Evolutionary conservation across 2,797 vertebrate genomes (phyloP).

Genomic region (Tadarida brasiliensis): DNA sequence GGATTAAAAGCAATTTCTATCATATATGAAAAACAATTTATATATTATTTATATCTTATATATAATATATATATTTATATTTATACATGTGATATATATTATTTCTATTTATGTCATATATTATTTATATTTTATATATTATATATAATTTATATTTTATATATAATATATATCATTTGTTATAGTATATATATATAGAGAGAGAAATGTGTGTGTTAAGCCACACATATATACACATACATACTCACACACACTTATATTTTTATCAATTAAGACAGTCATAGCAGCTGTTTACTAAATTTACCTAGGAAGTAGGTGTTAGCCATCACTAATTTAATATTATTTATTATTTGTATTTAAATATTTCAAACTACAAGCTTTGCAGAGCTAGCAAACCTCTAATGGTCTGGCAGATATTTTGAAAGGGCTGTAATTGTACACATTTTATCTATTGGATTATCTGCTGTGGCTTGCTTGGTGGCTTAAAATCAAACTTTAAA

Average conservation of each 20-base stretch:
- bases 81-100: neutral
- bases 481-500: neutral
- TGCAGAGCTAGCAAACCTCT: neutral
- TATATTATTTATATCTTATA: neutral
- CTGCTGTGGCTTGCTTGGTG: neutral
- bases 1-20: neutral
- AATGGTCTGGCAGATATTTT: neutral
- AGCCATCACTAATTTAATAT: neutral
- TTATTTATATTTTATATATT: neutral
- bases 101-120: too few relatives aligned
- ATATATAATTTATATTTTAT: neutral
- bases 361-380: conserved; percentile 11
- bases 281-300: neutral
- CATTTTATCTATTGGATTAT: neutral
- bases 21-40: neutral
- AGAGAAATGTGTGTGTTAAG: neutral
- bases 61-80: neutral
- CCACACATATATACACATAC: too few relatives aligned
- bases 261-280: conserved; percentile 44
- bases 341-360: conserved; percentile 55
- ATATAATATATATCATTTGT: neutral
- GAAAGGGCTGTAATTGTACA: neutral
- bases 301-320: neutral
- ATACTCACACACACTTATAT: neutral
- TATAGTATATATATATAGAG: neutral